Percentiles rank a stretch among this genome's conserved stretches.
Conservation (phyloP, 2,888 invertebrate genomes). For the Polydrusus pterygomalis region DNA sequence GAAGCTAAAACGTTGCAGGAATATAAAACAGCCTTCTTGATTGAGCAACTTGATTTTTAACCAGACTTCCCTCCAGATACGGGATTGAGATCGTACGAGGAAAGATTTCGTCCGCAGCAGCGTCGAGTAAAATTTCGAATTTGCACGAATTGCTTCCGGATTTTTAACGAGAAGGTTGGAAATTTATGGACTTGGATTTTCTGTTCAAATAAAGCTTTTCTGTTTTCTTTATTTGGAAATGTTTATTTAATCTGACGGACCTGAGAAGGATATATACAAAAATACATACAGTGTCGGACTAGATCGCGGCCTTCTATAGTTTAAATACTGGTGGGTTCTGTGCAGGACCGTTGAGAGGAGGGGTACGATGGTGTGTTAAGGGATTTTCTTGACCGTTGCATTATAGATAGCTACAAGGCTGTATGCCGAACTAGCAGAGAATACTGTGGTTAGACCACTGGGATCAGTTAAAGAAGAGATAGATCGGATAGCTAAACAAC, state of each 20-base stretch:
- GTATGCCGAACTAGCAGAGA: too few species aligned
- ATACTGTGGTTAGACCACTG: too few species aligned
- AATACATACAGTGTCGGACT: too few species aligned
- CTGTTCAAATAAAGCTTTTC: slow-evolving; percentile 23
- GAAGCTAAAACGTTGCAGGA: slow-evolving; percentile 66
- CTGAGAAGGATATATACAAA: background rate
- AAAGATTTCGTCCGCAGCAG: slow-evolving; percentile 66
- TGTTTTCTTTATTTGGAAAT: slow-evolving; percentile 13
- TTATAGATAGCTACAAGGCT: too few species aligned
- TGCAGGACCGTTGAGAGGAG: too few species aligned
- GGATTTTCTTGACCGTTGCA: too few species aligned
- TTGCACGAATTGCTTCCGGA: slow-evolving; percentile 53
- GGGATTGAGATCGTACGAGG: slow-evolving; percentile 68
- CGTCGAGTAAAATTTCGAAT: slow-evolving; percentile 48
- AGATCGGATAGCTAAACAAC: too few species aligned
- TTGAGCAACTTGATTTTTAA: slow-evolving; percentile 73
- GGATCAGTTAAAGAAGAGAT: too few species aligned
- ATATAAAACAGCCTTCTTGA: slow-evolving; percentile 71
- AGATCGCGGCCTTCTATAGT: too few species aligned
- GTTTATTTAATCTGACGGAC: background rate
- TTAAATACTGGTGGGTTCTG: too few species aligned
- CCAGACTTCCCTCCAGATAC: slow-evolving; percentile 57
- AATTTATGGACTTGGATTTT: slow-evolving; percentile 48
- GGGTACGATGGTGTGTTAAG: too few species aligned
- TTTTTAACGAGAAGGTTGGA: slow-evolving; percentile 49